Evolutionary conservation across 1,140 invertebrate species (phyloP).

Genomic region (Phymastichus coffea): DNA sequence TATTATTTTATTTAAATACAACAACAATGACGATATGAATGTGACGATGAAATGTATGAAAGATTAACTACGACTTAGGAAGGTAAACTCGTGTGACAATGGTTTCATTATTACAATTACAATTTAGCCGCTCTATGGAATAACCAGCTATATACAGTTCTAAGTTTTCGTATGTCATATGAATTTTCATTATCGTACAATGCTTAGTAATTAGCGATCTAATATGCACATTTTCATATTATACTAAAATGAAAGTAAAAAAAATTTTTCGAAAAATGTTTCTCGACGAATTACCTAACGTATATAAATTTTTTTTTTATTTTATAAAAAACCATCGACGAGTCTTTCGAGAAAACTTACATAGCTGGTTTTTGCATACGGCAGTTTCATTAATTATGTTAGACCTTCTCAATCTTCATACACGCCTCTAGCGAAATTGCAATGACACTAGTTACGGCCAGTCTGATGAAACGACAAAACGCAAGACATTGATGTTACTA

Average conservation of each 20-base stretch:
- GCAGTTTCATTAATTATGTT: neutral
- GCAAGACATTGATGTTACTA: too few relatives aligned
- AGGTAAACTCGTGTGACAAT: slow-evolving; percentile 16
- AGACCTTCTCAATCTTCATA: slow-evolving; percentile 1
- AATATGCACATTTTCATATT: too few relatives aligned
- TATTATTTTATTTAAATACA: slow-evolving; percentile 38
- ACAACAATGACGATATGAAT: slow-evolving; percentile 34
- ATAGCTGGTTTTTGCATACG: slow-evolving; percentile 15
- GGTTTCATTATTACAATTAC: slow-evolving; percentile 31
- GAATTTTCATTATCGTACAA: too few relatives aligned
- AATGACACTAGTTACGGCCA: slow-evolving; percentile 7
- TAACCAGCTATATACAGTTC: slow-evolving; percentile 18
- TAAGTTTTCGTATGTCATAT: too few relatives aligned
- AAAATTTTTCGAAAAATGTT: too few relatives aligned
- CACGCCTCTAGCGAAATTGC: neutral
- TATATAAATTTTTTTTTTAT: too few relatives aligned
- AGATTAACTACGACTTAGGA: slow-evolving; percentile 26
- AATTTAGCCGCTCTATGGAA: slow-evolving; percentile 22
- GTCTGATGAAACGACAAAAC: too few relatives aligned
- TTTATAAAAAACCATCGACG: too few relatives aligned
- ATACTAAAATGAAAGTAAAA: too few relatives aligned
- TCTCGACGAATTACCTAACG: too few relatives aligned
- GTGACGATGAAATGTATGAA: too few relatives aligned
- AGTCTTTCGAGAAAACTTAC: neutral
- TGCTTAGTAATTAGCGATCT: too few relatives aligned